Evolutionary conservation across 2,888 invertebrate genomes (phyloP).

Genomic region (Lottia scabra): DNA sequence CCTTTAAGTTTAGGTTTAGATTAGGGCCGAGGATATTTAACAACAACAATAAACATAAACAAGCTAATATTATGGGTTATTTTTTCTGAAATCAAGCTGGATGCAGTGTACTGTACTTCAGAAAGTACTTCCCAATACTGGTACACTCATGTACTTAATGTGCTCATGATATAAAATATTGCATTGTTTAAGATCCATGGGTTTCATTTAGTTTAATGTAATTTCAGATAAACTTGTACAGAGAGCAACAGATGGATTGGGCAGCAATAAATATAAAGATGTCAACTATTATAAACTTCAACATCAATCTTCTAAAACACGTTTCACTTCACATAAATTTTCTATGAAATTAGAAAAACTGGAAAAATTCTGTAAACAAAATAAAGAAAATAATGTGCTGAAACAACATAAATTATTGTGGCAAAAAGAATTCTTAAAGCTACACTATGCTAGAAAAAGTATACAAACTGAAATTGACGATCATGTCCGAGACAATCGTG

Average conservation of each 20-base stretch:
- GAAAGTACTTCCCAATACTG: too few relatives aligned
- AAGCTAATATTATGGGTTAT: too few relatives aligned
- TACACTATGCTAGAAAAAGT: slow-evolving; percentile 53
- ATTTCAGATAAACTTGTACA: slow-evolving; percentile 46
- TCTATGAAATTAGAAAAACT: slow-evolving; percentile 62
- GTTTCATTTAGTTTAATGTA: background rate
- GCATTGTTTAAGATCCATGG: too few relatives aligned
- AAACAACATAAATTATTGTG: slow-evolving; percentile 66
- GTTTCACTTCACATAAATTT: slow-evolving; percentile 55
- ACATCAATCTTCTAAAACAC: slow-evolving; percentile 54
- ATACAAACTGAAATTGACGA: slow-evolving; percentile 52
- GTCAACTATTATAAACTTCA: slow-evolving; percentile 62
- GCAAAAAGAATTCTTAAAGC: slow-evolving; percentile 62
- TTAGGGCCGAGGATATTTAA: too few relatives aligned
- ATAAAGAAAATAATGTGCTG: slow-evolving; percentile 60
- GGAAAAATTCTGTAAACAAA: slow-evolving; percentile 58
- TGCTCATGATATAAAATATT: too few relatives aligned
- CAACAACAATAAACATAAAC: too few relatives aligned
- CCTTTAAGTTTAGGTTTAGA: too few relatives aligned
- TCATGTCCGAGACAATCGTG: slow-evolving; percentile 42
- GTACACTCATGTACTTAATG: too few relatives aligned
- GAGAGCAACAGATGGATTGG: slow-evolving; percentile 55
- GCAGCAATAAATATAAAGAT: slow-evolving; percentile 57
- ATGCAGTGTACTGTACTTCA: too few relatives aligned
- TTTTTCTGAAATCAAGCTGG: too few relatives aligned